Conservation (phyloP, 1,140 invertebrate species). For the Phthorimaea operculella region DNA sequence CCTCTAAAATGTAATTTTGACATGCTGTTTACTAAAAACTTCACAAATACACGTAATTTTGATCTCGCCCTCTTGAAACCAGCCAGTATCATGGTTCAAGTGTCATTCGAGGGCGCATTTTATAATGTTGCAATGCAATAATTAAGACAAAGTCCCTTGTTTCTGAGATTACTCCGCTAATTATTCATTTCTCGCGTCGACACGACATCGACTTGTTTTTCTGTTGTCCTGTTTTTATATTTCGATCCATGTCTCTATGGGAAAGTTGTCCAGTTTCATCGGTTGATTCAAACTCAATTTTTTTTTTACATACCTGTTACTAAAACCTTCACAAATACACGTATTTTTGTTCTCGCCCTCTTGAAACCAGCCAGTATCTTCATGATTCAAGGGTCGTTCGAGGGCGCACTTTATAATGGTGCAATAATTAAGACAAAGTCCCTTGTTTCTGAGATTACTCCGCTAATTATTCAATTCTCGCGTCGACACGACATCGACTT, state of each 20-base stretch:
- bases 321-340: no score
- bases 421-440: slow-evolving; percentile 62
- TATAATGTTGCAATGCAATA: slow-evolving; percentile 60
- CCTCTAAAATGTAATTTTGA: no score
- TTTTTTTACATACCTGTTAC: no score
- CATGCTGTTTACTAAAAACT: no score
- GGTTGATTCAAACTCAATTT: no score
- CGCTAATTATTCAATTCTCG: slow-evolving; percentile 52
- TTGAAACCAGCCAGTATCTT: slow-evolving; percentile 44
- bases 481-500: slow-evolving; percentile 32
- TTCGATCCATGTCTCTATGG: no score
- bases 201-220: no score
- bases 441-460: slow-evolving; percentile 40
- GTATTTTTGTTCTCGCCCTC: slow-evolving; percentile 3
- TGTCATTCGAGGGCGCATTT: slow-evolving; percentile 37
- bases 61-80: slow-evolving; percentile 25
- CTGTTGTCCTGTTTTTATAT: no score
- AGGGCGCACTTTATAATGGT: slow-evolving; percentile 50
- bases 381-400: slow-evolving; percentile 33
- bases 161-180: slow-evolving; percentile 39
- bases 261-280: no score
- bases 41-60: no score
- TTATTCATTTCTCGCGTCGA: slow-evolving; percentile 49
- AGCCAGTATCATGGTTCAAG: slow-evolving; percentile 36
- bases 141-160: slow-evolving; percentile 60